Base-by-base conservation (phyloP, 2,113 vertebrate species). In the Heloderma charlesbogerti region DNA sequence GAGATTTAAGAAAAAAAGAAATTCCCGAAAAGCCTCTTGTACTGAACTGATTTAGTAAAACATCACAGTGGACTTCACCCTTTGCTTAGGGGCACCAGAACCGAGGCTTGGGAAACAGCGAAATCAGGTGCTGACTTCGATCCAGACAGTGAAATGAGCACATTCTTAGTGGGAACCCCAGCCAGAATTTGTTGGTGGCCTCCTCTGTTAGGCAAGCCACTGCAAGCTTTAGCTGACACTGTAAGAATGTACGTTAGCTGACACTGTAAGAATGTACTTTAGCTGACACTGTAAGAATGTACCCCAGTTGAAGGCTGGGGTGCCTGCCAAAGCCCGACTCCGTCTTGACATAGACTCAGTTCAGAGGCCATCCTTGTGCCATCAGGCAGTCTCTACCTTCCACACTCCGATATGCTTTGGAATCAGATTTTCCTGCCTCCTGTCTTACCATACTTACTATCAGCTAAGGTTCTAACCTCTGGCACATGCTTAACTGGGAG, bases 191-290 rank as follows among this genome's bases (percentile, higher is more conserved):
- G 72, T 54, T 3, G 45, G 54, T 29, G 10, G 72, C 29, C 0
- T 0, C 51, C 92, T 89, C 78, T 89, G n/a, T 54, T 82, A 67
- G 84, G 51, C 96, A 95, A 93, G 95, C 51, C 83, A 48, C 87
- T 91, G 89, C 92, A 93, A n/a, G 93, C 92, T 71, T 82, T 27
- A 45, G 51, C 9, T 78, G 89, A 90, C 86, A 94, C 92, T n/a
- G 92, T 57, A 87, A 3, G 16, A 90, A 90, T 63, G 85, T 27
- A 6, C 18, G 91, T 79, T 18, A 1, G 0, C 22, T 66, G 92
- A 83, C 45, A 72, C 86, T n/a, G 92, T 57, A 87, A 3, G 16
- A 90, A 90, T 63, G 85, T 27, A 6, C 18, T 90, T 79, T 18
- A 1, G 0, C 22, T 66, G 92, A 83, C 45, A 72, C 86, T n/a